Conservation (phyloP, 1,140 invertebrate species). For the Pomacea maculata region DNA sequence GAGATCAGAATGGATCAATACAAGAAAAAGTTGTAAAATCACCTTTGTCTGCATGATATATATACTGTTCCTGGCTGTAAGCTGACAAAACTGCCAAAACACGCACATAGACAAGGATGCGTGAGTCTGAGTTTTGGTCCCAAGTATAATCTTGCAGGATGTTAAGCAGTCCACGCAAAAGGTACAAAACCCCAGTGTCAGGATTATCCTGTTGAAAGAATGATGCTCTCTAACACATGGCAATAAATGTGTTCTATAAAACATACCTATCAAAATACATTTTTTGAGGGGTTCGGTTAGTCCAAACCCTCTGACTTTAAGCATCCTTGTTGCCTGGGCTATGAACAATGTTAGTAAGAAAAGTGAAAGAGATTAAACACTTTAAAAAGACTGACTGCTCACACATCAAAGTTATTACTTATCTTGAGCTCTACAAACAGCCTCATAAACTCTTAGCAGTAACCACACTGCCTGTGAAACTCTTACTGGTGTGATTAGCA, state of each 20-base stretch:
- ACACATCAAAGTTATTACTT: too few species aligned
- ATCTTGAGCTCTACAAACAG: too few species aligned
- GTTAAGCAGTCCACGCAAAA: constrained; percentile 80
- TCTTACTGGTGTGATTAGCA: constrained; percentile 85
- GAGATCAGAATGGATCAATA: not conserved
- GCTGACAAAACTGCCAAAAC: constrained; percentile 80
- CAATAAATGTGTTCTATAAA: constrained; percentile 3
- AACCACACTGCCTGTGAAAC: not conserved
- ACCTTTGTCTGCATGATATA: constrained; percentile 85
- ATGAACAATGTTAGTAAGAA: too few species aligned
- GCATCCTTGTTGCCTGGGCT: too few species aligned
- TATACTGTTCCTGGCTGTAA: constrained; percentile 80
- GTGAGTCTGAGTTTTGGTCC: constrained; percentile 70
- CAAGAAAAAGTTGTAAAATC: constrained; percentile 20
- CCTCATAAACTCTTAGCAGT: too few species aligned
- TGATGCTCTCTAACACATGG: not conserved
- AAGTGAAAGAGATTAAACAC: too few species aligned
- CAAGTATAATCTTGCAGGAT: constrained; percentile 77
- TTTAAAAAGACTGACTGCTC: too few species aligned
- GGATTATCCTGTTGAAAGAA: constrained; percentile 77
- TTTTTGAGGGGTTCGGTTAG: too few species aligned
- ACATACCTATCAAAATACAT: too few species aligned
- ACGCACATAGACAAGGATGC: constrained; percentile 72
- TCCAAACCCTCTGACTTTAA: too few species aligned
- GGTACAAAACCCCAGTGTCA: constrained; percentile 79